A percentile compares a stretch with the other conserved stretches of the same genome.
Evolutionary conservation across 2,113 vertebrate genomes (phyloP).

Genomic region (Bungarus multicinctus): DNA sequence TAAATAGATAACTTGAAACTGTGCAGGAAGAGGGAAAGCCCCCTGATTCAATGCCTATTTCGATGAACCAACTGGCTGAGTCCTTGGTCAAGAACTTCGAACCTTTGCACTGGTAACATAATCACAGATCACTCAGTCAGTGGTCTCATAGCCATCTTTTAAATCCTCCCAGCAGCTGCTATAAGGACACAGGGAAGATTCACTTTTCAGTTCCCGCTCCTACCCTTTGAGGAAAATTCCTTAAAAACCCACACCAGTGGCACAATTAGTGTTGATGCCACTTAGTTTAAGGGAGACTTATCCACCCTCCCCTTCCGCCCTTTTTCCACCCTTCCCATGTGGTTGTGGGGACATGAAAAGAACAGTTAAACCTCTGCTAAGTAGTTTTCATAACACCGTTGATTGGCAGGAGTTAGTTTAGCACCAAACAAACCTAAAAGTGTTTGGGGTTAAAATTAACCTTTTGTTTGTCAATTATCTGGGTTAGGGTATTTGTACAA

Average conservation of each 20-base stretch:
- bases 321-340: not conserved
- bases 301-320: not conserved
- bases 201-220: not conserved
- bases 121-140: not conserved
- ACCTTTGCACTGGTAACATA: not conserved
- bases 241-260: not conserved
- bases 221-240: not conserved
- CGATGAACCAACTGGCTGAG: not conserved
- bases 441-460: not conserved
- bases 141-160: not conserved
- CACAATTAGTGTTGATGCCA: not conserved
- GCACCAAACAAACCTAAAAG: not conserved
- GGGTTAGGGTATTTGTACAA: not conserved
- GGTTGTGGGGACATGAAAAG: not conserved
- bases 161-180: not conserved
- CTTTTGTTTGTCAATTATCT: not conserved
- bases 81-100: not conserved
- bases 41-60: conserved; percentile 34
- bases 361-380: not conserved
- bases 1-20: conserved; percentile 68
- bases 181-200: not conserved
- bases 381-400: not conserved
- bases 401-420: not conserved
- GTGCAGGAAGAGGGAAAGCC: conserved; percentile 40
- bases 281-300: not conserved